These are phyloP conservation scores for Passer montanus DNA, from an alignment of 2,113 vertebrate genomes.

Conservation along the genomic window DNA sequence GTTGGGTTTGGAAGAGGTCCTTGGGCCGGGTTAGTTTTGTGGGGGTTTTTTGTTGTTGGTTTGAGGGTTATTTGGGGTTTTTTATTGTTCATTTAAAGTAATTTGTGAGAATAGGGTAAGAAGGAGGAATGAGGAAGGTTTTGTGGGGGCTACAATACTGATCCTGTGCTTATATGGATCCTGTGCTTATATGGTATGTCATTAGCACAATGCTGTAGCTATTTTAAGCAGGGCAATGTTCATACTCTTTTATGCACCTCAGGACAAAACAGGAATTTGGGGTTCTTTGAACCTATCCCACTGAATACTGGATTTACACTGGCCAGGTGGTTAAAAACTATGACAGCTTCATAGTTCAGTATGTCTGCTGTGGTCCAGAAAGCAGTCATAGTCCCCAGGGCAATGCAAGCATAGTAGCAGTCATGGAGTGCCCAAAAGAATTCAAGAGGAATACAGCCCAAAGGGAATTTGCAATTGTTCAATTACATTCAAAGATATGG, in stretches of 20 bases:
- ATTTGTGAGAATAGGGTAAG: neutral
- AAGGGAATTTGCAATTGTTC: neutral
- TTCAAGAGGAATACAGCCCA: neutral
- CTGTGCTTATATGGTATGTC: neutral
- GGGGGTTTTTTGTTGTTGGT: rapidly evolving
- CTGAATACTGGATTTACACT: neutral
- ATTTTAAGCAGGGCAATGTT: neutral
- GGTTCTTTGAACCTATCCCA: neutral
- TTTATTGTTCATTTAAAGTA: neutral
- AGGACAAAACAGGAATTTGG: neutral
- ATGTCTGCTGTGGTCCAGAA: neutral
- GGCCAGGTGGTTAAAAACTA: neutral
- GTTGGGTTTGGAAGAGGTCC: neutral
- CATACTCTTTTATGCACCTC: neutral
- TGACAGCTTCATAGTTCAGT: neutral
- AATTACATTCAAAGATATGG: neutral
- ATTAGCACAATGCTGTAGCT: neutral
- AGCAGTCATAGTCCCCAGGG: neutral
- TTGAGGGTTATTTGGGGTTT: neutral
- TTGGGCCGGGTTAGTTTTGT: rapidly evolving
- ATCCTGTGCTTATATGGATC: neutral
- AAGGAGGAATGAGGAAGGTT: neutral
- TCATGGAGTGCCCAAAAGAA: neutral
- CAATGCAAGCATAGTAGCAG: neutral
- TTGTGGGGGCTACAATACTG: neutral